Evolutionary conservation across 2,797 vertebrate species (phyloP).

Genomic region (Gallirallus australis): DNA sequence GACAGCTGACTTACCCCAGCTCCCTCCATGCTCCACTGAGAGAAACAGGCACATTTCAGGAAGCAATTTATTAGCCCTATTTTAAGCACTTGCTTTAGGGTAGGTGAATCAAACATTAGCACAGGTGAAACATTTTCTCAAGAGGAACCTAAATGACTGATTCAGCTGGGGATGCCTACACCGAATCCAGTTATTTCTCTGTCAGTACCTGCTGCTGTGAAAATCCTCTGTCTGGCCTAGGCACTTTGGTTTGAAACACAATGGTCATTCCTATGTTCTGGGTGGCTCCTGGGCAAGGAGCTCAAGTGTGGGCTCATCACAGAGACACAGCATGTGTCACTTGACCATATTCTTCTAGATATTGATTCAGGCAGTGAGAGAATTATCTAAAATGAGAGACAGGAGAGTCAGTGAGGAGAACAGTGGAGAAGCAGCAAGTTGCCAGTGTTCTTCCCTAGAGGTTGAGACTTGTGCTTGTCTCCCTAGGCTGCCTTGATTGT

Average conservation of each 20-base stretch:
- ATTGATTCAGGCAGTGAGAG: neutral
- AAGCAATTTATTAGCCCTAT: neutral
- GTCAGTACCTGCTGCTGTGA: neutral
- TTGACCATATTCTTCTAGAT: neutral
- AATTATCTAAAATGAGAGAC: neutral
- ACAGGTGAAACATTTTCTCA: neutral
- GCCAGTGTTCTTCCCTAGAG: neutral
- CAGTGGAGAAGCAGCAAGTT: neutral
- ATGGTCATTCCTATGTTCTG: neutral
- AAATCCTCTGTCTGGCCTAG: neutral
- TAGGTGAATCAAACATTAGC: neutral
- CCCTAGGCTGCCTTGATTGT: neutral
- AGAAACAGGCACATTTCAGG: neutral
- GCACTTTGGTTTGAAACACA: neutral
- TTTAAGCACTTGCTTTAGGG: constrained; percentile 36
- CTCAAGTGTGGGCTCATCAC: neutral
- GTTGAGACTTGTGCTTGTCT: neutral
- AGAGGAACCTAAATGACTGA: neutral
- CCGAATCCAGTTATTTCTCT: neutral
- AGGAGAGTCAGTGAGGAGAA: neutral
- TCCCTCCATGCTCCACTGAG: neutral
- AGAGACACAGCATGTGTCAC: neutral
- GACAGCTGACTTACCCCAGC: neutral
- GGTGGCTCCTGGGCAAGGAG: neutral
- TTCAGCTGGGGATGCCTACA: neutral